Percentiles rank a stretch among this genome's conserved stretches.
Evolutionary conservation across 1,140 invertebrate species (phyloP).

Genomic region (Maniola jurtina): DNA sequence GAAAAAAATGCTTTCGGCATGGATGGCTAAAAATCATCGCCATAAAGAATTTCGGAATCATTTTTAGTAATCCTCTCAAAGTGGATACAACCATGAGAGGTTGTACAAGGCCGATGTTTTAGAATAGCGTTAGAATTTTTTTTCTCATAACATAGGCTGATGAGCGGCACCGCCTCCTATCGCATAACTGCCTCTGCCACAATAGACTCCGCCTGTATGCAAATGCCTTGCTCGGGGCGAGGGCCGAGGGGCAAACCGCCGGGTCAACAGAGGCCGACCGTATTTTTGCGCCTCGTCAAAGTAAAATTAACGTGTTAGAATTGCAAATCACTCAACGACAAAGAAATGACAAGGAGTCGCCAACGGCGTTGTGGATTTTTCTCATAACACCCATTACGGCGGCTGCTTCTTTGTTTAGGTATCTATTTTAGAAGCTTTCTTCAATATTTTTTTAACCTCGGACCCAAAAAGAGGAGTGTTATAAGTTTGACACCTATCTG

Average conservation of each 20-base stretch:
- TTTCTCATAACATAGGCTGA: constrained; percentile 25
- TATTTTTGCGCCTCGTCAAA: constrained; percentile 74
- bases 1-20: not conserved
- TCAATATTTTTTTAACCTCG: too few species aligned
- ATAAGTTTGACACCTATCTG: too few species aligned
- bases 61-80: too few species aligned
- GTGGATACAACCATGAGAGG: not conserved
- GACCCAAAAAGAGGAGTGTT: too few species aligned
- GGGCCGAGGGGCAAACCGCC: constrained; percentile 34
- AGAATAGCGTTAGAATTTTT: constrained; percentile 24
- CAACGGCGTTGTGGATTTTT: constrained; percentile 65
- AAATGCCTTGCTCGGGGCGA: constrained; percentile 57
- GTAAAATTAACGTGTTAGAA: constrained; percentile 74
- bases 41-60: not conserved
- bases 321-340: constrained; percentile 72
- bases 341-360: constrained; percentile 64
- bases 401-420: not conserved
- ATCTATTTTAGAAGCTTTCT: not conserved
- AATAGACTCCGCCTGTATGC: constrained; percentile 65
- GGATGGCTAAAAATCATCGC: not conserved
- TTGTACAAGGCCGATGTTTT: constrained; percentile 10
- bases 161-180: constrained; percentile 48
- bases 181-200: constrained; percentile 53
- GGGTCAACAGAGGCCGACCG: constrained; percentile 58
- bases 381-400: constrained; percentile 57